Conservation (phyloP, 2,113 vertebrate species). For the Microcebus ravelobensis region DNA sequence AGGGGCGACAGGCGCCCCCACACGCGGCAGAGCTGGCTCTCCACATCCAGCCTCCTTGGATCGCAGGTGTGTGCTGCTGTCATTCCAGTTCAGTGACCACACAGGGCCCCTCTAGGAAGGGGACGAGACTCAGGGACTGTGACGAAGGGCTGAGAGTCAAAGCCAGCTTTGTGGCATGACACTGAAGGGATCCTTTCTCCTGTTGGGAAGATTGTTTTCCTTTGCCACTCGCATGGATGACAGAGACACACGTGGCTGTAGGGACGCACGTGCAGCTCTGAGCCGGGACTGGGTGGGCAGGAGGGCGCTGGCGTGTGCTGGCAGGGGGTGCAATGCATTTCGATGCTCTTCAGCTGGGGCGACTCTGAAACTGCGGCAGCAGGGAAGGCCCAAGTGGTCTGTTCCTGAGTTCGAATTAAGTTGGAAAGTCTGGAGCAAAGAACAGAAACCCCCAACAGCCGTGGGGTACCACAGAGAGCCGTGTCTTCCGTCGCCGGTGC, state of each 20-base stretch:
- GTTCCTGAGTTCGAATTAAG: not conserved
- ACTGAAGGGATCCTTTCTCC: not conserved
- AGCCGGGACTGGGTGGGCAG: not conserved
- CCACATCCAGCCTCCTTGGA: constrained; percentile 70
- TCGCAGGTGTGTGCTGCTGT: constrained; percentile 74
- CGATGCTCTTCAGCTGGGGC: not conserved
- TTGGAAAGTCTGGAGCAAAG: not conserved
- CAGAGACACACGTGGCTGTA: not conserved
- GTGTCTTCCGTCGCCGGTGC: too few relatives aligned
- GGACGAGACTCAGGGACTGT: constrained; percentile 72
- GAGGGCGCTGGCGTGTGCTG: not conserved
- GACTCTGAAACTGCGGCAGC: not conserved
- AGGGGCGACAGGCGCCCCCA: constrained; percentile 21
- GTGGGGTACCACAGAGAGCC: not conserved
- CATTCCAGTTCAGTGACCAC: constrained; percentile 75
- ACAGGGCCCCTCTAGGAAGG: constrained; percentile 69
- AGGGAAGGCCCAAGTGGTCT: not conserved
- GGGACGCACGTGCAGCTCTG: not conserved
- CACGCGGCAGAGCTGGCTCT: constrained; percentile 42
- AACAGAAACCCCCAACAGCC: not conserved
- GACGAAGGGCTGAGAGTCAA: constrained; percentile 67
- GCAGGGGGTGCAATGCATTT: rapidly evolving
- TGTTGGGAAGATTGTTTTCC: constrained; percentile 61
- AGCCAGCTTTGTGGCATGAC: constrained; percentile 59
- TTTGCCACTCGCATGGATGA: constrained; percentile 38